Conservation (phyloP, 2,888 invertebrate genomes). For the Vandiemenella viatica region DNA sequence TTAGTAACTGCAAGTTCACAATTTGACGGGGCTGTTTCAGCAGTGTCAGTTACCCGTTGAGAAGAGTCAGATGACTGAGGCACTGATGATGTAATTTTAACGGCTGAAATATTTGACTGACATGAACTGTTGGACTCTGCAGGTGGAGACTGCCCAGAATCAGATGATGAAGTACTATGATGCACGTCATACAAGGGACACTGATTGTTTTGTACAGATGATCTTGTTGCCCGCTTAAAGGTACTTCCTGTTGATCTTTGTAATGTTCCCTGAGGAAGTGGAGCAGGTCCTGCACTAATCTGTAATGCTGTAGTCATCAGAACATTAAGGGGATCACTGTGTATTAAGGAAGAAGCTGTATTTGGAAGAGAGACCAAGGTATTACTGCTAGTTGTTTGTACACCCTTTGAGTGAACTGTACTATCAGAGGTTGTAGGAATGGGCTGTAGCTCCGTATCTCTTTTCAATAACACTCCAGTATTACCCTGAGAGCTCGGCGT, state of each 20-base stretch:
- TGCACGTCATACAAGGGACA: not conserved
- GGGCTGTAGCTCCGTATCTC: not conserved
- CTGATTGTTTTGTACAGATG: not conserved
- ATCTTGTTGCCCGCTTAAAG: not conserved
- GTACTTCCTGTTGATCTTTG: not conserved
- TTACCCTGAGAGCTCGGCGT: no score
- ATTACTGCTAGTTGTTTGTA: constrained; percentile 24
- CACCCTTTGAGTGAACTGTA: constrained; percentile 28
- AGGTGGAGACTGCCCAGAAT: not conserved
- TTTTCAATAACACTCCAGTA: no score
- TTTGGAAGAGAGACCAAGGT: not conserved
- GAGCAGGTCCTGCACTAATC: not conserved
- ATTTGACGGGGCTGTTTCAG: not conserved
- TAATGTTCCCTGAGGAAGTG: not conserved
- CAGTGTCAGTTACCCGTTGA: not conserved
- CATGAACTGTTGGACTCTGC: not conserved
- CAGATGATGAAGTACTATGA: not conserved
- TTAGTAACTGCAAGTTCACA: constrained; percentile 19
- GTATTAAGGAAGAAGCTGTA: not conserved
- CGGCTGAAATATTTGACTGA: not conserved
- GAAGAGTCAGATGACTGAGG: not conserved
- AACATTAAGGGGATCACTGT: constrained; percentile 5
- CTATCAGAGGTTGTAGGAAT: constrained; percentile 15
- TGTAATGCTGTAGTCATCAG: constrained; percentile 18
- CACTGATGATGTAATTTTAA: not conserved